A percentile compares a stretch with the other conserved stretches of the same genome.
Conservation (phyloP, 2,888 invertebrate genomes). For the Poecilobothrus nobilitatus region DNA sequence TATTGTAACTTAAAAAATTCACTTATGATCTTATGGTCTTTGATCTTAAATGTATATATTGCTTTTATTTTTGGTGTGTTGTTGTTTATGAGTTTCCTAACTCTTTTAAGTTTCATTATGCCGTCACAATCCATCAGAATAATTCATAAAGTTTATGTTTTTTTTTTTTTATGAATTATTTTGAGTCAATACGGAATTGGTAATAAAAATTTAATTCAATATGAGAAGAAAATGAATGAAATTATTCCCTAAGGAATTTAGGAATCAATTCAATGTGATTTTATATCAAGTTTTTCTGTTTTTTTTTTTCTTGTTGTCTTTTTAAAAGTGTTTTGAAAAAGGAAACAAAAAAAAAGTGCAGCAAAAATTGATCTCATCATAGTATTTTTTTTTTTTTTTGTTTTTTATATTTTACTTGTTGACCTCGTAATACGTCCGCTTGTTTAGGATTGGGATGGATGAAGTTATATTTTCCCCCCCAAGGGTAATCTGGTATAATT, state of each 20-base stretch:
- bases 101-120: background rate
- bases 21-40: background rate
- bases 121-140: constrained; percentile 6
- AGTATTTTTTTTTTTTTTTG: background rate
- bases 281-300: background rate
- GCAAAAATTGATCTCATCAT: background rate
- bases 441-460: background rate
- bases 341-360: background rate
- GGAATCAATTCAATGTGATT: background rate
- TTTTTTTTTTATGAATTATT: background rate
- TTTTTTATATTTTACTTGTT: background rate
- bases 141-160: background rate
- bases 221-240: background rate
- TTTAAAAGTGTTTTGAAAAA: background rate
- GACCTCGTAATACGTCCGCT: background rate
- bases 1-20: background rate
- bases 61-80: no score
- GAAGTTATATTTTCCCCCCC: background rate
- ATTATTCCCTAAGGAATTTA: constrained; percentile 1
- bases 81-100: no score
- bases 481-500: background rate
- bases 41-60: no score
- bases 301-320: background rate
- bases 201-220: background rate
- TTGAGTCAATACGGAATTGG: background rate